Conservation (phyloP, 2,888 invertebrate species). For the Nomada hirtipes region DNA sequence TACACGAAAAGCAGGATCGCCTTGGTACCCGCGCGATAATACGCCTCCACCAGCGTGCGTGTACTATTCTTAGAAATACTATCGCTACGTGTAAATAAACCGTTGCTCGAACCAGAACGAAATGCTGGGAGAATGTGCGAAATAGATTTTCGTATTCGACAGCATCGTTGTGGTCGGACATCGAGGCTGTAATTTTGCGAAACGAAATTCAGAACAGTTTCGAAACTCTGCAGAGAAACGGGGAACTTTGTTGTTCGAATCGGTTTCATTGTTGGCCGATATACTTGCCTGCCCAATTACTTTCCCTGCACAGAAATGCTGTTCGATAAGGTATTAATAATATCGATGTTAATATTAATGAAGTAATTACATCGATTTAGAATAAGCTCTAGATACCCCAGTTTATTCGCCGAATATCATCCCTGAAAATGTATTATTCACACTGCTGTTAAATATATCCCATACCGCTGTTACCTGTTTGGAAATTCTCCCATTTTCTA, state of each 20-base stretch:
- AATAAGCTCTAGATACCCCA: background rate
- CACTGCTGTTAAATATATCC: background rate
- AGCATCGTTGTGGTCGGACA: too few relatives aligned
- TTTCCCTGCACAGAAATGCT: background rate
- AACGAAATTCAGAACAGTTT: background rate
- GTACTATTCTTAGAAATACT: slow-evolving; percentile 56
- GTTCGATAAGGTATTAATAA: slow-evolving; percentile 24
- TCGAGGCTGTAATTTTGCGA: too few relatives aligned
- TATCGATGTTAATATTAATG: slow-evolving; percentile 37
- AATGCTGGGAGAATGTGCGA: slow-evolving; percentile 36
- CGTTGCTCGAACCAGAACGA: slow-evolving; percentile 39
- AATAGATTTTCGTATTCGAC: slow-evolving; percentile 8
- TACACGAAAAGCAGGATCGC: slow-evolving; percentile 62
- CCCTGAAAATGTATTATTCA: background rate
- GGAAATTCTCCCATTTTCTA: too few relatives aligned
- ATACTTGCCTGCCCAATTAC: background rate
- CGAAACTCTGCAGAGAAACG: too few relatives aligned
- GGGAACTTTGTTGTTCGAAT: background rate
- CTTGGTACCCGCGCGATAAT: slow-evolving; percentile 62
- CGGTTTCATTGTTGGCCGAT: background rate
- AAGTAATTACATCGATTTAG: slow-evolving; percentile 29
- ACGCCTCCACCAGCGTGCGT: slow-evolving; percentile 15
- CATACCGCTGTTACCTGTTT: too few relatives aligned
- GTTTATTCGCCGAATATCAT: background rate
- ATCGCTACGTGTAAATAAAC: slow-evolving; percentile 54